Evolutionary conservation across 2,888 invertebrate genomes (phyloP).

Genomic region (Pyrrhosoma nymphula): DNA sequence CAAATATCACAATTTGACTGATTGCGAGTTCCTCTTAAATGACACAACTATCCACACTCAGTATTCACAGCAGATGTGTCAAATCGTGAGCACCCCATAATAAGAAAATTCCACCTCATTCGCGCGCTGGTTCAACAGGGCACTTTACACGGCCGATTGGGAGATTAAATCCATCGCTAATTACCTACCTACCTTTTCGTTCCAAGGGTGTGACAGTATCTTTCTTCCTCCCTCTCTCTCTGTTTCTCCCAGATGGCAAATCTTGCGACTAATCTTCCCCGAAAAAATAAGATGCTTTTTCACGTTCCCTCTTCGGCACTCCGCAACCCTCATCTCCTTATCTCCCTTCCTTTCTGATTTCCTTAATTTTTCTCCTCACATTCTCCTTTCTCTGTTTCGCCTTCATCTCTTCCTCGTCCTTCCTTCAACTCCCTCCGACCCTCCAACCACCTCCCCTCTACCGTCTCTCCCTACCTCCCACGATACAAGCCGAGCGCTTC

Average conservation of each 20-base stretch:
- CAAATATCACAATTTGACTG: no score
- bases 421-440: neutral
- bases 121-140: neutral
- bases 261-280: conserved; percentile 1
- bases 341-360: neutral
- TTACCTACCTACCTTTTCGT: neutral
- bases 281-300: neutral
- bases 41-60: no score
- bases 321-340: neutral
- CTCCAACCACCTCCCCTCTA: neutral
- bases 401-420: neutral
- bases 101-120: neutral
- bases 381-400: neutral
- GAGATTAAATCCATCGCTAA: conserved; percentile 19
- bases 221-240: neutral
- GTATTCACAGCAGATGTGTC: no score
- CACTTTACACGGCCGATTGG: neutral
- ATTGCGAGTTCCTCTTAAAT: no score
- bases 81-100: neutral
- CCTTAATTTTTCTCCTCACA: neutral
- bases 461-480: neutral
- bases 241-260: neutral
- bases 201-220: neutral
- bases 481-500: neutral
- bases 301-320: conserved; percentile 2